Percentiles rank a stretch among this genome's conserved stretches.
These are phyloP conservation scores for Saccopteryx bilineata DNA, from an alignment of 2,113 vertebrate species.

Conservation along the genomic window DNA sequence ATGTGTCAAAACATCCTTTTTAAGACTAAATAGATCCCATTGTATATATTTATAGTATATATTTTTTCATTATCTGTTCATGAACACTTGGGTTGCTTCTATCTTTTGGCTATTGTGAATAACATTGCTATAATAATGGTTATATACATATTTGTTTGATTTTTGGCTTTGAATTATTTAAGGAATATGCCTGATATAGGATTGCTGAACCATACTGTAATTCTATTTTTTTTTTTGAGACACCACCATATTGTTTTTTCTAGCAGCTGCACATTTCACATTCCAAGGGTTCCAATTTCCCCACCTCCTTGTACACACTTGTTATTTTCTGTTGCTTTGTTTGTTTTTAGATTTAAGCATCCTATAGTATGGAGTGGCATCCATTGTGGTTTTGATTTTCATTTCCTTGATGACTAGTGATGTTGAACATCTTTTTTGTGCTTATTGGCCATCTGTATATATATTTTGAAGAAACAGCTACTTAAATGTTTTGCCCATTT, in stretches of 20 bases:
- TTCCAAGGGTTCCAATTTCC: neutral
- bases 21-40: neutral
- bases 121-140: neutral
- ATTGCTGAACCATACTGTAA: neutral
- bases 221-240: neutral
- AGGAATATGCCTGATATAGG: neutral
- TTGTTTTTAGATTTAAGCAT: neutral
- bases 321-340: neutral
- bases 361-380: neutral
- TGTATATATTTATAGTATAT: neutral
- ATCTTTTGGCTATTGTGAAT: neutral
- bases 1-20: neutral
- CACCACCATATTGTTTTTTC: neutral
- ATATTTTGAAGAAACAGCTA: neutral
- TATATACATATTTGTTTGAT: neutral
- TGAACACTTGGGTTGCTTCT: neutral
- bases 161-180: neutral
- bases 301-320: neutral
- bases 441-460: neutral
- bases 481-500: neutral
- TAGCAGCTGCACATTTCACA: neutral
- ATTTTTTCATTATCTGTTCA: neutral
- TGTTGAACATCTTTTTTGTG: neutral
- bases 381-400: neutral
- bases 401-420: neutral